A percentile compares a stretch with the other conserved stretches of the same genome.
phyloP scores from a whole-genome alignment of 2,888 invertebrate species.

The Bursaphelenchus okinawaensis region DNA sequence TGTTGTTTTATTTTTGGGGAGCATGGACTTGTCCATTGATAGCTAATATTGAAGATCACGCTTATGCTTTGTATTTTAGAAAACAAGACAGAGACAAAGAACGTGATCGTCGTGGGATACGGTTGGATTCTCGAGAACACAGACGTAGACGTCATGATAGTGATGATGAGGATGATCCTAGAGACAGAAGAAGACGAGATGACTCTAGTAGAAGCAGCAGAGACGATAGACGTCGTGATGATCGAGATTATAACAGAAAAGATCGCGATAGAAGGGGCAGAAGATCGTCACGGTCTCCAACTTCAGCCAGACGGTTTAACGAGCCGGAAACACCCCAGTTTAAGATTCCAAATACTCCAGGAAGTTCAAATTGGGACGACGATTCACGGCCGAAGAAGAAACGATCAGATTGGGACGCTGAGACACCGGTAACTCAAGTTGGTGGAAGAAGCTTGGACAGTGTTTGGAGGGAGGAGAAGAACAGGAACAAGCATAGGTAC shows the following conservation, averaged over 20 bases:
- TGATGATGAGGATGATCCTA: constrained; percentile 3
- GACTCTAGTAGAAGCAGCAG: neutral
- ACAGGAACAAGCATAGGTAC: constrained; percentile 6
- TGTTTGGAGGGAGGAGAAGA: constrained; percentile 44
- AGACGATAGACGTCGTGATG: constrained; percentile 13
- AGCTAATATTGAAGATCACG: too few relatives aligned
- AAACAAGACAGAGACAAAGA: constrained; percentile 2
- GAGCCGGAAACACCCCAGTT: constrained; percentile 40
- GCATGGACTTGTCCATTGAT: too few relatives aligned
- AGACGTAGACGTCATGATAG: constrained; percentile 10
- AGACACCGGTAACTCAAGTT: constrained; percentile 66
- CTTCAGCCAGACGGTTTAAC: constrained; percentile 26
- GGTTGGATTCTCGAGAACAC: constrained; percentile 12
- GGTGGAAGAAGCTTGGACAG: constrained; percentile 61
- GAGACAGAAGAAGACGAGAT: neutral
- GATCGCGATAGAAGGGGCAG: constrained; percentile 4
- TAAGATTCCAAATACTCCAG: constrained; percentile 51
- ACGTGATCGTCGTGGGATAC: constrained; percentile 19
- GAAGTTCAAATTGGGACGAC: constrained; percentile 47
- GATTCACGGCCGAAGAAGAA: constrained; percentile 30
- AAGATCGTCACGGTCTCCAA: constrained; percentile 22
- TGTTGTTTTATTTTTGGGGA: too few relatives aligned
- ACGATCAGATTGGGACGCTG: constrained; percentile 74
- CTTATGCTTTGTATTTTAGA: too few relatives aligned
- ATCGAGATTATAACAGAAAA: constrained; percentile 18